Percentiles rank a stretch among this genome's conserved stretches.
Evolutionary conservation across 2,113 vertebrate genomes (phyloP).

Genomic region (Polypterus senegalus): DNA sequence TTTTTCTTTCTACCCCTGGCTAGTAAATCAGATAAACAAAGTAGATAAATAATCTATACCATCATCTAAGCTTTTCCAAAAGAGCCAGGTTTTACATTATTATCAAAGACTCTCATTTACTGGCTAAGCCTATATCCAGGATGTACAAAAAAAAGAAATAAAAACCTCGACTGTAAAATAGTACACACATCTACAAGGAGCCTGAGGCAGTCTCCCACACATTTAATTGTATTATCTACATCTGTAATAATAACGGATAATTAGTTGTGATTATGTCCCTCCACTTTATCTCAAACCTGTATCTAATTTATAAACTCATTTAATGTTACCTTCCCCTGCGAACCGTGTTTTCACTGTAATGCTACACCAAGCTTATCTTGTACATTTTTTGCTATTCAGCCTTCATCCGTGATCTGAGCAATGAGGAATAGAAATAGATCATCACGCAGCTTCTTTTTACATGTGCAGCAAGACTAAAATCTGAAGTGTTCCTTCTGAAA

Average conservation of each 20-base stretch:
- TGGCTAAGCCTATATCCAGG: neutral
- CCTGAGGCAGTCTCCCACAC: conserved; percentile 61
- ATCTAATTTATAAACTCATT: conserved; percentile 66
- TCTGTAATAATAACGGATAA: conserved; percentile 81
- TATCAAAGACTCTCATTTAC: neutral
- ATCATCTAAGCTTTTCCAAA: neutral
- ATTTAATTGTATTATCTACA: conserved; percentile 63
- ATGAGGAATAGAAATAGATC: too few species aligned
- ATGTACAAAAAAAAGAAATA: neutral
- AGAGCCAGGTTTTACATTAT: neutral
- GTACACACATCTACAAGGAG: conserved; percentile 39
- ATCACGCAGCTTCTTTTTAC: neutral
- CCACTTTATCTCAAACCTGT: conserved; percentile 66
- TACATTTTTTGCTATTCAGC: neutral
- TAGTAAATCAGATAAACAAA: too few species aligned
- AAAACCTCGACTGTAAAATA: conserved; percentile 32
- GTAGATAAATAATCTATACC: too few species aligned
- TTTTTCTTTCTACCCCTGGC: too few species aligned
- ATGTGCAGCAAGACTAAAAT: neutral
- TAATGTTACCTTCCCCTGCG: conserved; percentile 35
- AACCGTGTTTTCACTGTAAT: conserved; percentile 29
- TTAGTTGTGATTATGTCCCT: conserved; percentile 64
- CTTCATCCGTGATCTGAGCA: too few species aligned
- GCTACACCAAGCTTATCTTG: conserved; percentile 12
- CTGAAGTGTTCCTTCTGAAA: too few species aligned